Evolutionary conservation across 2,888 invertebrate species (phyloP).

Genomic region (Dynastes grantii): DNA sequence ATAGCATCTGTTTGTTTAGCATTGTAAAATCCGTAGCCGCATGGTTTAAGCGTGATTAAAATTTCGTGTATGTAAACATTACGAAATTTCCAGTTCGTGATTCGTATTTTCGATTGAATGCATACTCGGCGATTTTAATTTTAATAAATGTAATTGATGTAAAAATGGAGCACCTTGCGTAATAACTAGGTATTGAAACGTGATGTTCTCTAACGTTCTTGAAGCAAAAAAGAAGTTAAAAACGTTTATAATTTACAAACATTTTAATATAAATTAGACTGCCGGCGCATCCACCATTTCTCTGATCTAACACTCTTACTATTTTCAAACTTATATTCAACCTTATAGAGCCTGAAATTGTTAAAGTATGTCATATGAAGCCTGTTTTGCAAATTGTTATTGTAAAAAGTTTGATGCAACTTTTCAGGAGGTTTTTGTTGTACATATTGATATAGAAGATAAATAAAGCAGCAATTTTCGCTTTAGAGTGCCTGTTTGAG

Average conservation of each 20-base stretch:
- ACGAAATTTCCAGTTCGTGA: constrained; percentile 18
- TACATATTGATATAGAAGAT: no score
- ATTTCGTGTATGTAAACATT: constrained; percentile 20
- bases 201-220: no score
- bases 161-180: neutral
- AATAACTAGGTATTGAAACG: no score
- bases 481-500: no score
- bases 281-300: constrained; percentile 4
- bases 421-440: no score
- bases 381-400: no score
- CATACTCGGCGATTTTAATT: neutral
- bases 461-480: no score
- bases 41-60: neutral
- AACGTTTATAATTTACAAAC: neutral
- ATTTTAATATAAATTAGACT: neutral
- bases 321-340: no score
- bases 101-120: constrained; percentile 4
- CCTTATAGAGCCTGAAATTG: no score
- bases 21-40: neutral
- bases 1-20: constrained; percentile 12
- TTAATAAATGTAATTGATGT: neutral
- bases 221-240: neutral
- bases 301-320: neutral
- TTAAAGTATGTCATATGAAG: no score
- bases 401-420: no score